These are phyloP conservation scores for Teleopsis dalmanni DNA, from an alignment of 1,140 invertebrate species.

Conservation along the genomic window DNA sequence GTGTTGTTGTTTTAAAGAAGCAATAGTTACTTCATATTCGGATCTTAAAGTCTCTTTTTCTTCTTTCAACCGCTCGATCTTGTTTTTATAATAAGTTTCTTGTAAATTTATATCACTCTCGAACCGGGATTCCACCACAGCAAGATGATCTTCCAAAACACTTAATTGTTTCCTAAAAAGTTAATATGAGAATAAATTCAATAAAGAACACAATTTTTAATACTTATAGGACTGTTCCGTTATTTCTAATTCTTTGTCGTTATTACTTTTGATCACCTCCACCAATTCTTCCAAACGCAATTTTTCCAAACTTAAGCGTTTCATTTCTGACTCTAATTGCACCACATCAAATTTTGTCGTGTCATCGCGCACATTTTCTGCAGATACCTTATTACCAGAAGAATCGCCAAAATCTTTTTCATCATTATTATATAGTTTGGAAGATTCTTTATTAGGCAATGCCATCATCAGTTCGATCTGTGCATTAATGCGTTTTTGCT, in stretches of 20 bases:
- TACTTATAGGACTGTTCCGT: slow-evolving; percentile 49
- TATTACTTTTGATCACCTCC: slow-evolving; percentile 37
- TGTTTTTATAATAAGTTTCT: slow-evolving; percentile 33
- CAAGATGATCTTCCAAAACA: slow-evolving; percentile 43
- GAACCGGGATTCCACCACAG: slow-evolving; percentile 43
- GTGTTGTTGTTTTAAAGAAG: slow-evolving; percentile 36
- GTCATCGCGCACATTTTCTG: too few species aligned
- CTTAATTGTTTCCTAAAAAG: slow-evolving; percentile 45
- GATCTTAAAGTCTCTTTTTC: slow-evolving; percentile 36
- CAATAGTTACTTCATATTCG: slow-evolving; percentile 41
- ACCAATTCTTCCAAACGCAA: slow-evolving; percentile 36
- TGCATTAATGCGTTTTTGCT: slow-evolving; percentile 49
- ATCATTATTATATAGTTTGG: too few species aligned
- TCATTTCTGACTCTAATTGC: slow-evolving; percentile 39
- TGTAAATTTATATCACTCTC: slow-evolving; percentile 40
- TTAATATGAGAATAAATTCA: neutral
- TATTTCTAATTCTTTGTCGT: slow-evolving; percentile 48
- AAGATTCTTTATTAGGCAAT: too few species aligned
- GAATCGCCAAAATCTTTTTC: too few species aligned
- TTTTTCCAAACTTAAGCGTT: slow-evolving; percentile 44
- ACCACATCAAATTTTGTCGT: slow-evolving; percentile 21
- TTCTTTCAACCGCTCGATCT: slow-evolving; percentile 25
- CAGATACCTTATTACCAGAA: too few species aligned
- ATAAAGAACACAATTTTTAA: neutral
- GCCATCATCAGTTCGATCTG: slow-evolving; percentile 47